Evolutionary conservation across 2,888 invertebrate genomes (phyloP).

Genomic region (Scaptomyza flava): DNA sequence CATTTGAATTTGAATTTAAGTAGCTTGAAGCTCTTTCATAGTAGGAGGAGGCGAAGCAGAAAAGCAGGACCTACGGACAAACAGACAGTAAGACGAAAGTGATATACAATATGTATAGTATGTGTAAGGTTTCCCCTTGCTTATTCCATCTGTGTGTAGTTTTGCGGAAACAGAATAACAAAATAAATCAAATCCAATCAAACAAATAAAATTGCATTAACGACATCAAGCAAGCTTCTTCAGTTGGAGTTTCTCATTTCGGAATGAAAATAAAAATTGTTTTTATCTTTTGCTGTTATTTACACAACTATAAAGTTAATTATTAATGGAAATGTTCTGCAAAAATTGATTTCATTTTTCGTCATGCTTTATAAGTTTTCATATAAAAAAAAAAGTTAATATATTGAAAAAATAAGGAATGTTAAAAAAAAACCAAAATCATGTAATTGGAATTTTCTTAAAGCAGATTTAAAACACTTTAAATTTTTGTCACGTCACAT

Average conservation of each 20-base stretch:
- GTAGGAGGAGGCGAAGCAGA: constrained; percentile 1
- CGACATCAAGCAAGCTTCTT: neutral
- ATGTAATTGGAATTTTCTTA: neutral
- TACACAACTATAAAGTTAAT: neutral
- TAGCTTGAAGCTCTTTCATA: constrained; percentile 62
- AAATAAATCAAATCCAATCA: neutral
- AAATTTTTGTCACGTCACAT: neutral
- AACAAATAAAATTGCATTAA: constrained; percentile 50
- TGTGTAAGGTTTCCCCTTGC: constrained; percentile 58
- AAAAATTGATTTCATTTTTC: neutral
- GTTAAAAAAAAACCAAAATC: neutral
- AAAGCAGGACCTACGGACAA: neutral
- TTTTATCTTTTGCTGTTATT: neutral
- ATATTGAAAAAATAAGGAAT: neutral
- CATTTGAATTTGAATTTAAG: constrained; percentile 75
- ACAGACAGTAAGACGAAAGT: constrained; percentile 55
- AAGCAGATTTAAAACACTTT: neutral
- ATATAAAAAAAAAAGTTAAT: neutral
- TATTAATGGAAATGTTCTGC: neutral
- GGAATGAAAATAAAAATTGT: neutral
- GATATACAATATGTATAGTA: constrained; percentile 45
- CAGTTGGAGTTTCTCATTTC: constrained; percentile 29
- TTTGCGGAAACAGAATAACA: constrained; percentile 42
- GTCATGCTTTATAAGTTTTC: neutral
- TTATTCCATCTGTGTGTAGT: constrained; percentile 71